Evolutionary conservation across 2,797 vertebrate species (phyloP), one percentile per base, ranked within the genome.

Genomic region (Channallabes apus): DNA sequence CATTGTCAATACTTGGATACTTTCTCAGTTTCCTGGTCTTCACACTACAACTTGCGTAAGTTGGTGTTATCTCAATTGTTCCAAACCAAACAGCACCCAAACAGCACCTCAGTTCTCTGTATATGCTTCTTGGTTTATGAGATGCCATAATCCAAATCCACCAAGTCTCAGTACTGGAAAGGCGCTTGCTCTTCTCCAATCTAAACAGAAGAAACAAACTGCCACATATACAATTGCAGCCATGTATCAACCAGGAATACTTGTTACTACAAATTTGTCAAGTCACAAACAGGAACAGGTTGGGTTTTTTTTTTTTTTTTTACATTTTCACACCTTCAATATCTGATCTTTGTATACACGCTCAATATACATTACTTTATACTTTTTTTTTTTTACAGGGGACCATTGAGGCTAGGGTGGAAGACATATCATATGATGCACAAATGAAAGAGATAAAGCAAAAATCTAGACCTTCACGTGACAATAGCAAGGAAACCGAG

Each of bases 61-160:
- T 94, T 99, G 98, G 98, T 99, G 98, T 95, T 99, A 97, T 93
- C 96, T 99, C 89, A 99, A 97, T 95, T 98, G 97, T 93, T 96
- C 97, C 8, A 99, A 98, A 93, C 98, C 98, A 41, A 99, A 94
- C 93, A 96, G 95, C 80, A 90, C 96, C 71, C 96, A 96, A 90
- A 93, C 93, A 83, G 93, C 95, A 67, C 94, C 97, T 76, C 95
- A 96, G 85, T 96, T 96, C 90, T 99, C 98, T 0, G 96, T 97
- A 84, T 99, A 99, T 90, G 94, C 97, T 92, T 95, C 97, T 72
- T 99, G 98, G 98, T 96, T 96, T 91, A 95, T 97, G 91, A 98
- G 96, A 93, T 96, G 97, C 46, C 97, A 96, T 92, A 98, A 99
- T 88, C 97, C 98, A 22, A 99, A 99, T 90, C 98, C 97, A 69